phyloP scores from a whole-genome alignment of 1,140 invertebrate genomes.

The Hirudo medicinalis region DNA sequence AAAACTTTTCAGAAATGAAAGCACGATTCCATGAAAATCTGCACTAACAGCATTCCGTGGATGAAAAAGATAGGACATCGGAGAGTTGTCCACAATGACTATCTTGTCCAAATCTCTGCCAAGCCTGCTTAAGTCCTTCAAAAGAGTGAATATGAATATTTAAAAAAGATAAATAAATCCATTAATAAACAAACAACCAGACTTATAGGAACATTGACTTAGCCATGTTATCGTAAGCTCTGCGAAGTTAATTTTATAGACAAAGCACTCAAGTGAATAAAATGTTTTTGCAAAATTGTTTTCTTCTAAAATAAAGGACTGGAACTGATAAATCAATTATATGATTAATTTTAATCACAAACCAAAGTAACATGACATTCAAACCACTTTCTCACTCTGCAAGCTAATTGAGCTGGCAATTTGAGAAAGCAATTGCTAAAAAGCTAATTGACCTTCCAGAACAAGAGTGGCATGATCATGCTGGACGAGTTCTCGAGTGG shows the following conservation, averaged over 20 bases:
- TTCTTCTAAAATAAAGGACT: too few species aligned
- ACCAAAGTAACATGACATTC: too few species aligned
- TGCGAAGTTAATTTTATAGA: too few species aligned
- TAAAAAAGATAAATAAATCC: background rate
- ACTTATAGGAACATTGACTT: background rate
- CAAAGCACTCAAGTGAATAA: too few species aligned
- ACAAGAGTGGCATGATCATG: background rate
- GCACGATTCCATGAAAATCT: background rate
- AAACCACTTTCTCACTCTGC: too few species aligned
- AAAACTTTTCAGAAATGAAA: background rate
- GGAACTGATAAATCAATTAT: too few species aligned
- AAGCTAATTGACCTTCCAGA: background rate
- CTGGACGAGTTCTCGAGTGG: background rate
- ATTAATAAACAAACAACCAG: background rate
- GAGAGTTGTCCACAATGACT: conserved; percentile 98
- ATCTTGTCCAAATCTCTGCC: conserved; percentile 90
- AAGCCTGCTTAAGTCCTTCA: conserved; percentile 79
- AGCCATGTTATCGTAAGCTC: too few species aligned
- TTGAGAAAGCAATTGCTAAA: background rate
- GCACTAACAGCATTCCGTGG: conserved; percentile 93
- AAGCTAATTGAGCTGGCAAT: too few species aligned
- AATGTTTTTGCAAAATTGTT: too few species aligned
- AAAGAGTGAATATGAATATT: conserved; percentile 18
- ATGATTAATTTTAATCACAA: too few species aligned
- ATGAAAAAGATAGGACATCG: conserved; percentile 99